phyloP scores from a whole-genome alignment of 2,113 vertebrate genomes.

The Baryphthengus martii region DNA sequence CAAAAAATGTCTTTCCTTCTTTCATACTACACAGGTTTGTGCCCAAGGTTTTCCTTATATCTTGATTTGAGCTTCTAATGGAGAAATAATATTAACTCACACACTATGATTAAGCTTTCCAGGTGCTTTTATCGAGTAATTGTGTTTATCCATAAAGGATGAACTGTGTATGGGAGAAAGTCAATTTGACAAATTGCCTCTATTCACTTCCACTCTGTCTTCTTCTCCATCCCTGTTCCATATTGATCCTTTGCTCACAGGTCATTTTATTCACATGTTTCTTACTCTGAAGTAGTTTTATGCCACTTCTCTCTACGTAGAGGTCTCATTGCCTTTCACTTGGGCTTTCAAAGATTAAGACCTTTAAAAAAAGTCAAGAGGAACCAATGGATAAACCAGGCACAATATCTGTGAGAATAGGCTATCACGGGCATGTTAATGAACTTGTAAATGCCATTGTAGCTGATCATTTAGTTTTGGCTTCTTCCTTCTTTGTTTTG shows the following conservation, averaged over 20 bases:
- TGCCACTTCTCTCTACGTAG: background rate
- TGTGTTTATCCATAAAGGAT: background rate
- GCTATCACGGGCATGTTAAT: background rate
- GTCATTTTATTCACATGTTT: background rate
- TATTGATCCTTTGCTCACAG: constrained; percentile 1
- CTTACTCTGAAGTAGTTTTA: background rate
- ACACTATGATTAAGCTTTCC: background rate
- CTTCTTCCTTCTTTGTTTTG: background rate
- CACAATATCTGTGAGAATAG: background rate
- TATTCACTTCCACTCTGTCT: background rate
- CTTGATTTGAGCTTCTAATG: background rate
- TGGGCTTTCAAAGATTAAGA: background rate
- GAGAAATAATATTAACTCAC: background rate
- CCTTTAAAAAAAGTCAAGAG: background rate
- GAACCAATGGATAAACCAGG: background rate
- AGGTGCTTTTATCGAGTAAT: background rate
- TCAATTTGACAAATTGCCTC: constrained; percentile 23
- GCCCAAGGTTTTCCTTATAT: background rate
- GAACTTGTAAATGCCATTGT: background rate
- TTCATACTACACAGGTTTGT: background rate
- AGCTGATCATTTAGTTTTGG: background rate
- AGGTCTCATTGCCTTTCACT: background rate
- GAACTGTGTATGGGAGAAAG: background rate
- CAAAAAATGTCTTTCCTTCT: background rate
- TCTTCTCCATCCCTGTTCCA: background rate